Conservation (phyloP, 2,113 vertebrate species). For the Oenanthe oenanthe region DNA sequence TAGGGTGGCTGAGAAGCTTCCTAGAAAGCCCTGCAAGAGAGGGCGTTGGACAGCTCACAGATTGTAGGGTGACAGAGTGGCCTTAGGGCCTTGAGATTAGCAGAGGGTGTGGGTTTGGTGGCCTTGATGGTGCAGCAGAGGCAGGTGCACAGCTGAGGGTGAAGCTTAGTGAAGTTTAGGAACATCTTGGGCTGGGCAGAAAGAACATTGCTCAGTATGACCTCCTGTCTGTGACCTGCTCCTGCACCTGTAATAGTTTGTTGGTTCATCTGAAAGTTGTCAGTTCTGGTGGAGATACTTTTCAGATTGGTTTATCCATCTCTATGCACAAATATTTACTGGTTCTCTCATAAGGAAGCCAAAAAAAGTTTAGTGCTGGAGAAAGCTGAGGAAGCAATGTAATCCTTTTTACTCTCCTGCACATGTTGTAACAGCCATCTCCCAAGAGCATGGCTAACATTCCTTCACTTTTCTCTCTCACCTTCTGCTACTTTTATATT, state of each 20-base stretch:
- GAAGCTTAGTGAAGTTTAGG: neutral
- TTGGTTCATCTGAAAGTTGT: neutral
- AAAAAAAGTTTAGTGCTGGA: neutral
- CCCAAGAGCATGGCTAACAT: neutral
- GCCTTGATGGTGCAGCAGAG: neutral
- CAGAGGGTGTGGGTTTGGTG: neutral
- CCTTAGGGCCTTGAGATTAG: neutral
- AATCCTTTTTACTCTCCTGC: neutral
- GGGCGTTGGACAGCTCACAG: neutral
- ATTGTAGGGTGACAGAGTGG: neutral
- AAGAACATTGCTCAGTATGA: neutral
- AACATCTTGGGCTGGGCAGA: neutral
- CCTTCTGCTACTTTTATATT: neutral
- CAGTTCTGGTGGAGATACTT: neutral
- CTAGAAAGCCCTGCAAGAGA: neutral
- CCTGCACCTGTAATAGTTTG: neutral
- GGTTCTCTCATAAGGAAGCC: neutral
- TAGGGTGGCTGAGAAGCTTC: neutral
- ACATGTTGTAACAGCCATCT: neutral
- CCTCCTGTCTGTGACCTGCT: neutral
- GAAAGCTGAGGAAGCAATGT: neutral
- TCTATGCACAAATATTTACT: neutral
- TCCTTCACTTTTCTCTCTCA: neutral
- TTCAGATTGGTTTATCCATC: neutral
- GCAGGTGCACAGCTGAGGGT: neutral